Evolutionary conservation across 2,797 vertebrate genomes (phyloP).

Genomic region (Myoxocephalus aenaeus): DNA sequence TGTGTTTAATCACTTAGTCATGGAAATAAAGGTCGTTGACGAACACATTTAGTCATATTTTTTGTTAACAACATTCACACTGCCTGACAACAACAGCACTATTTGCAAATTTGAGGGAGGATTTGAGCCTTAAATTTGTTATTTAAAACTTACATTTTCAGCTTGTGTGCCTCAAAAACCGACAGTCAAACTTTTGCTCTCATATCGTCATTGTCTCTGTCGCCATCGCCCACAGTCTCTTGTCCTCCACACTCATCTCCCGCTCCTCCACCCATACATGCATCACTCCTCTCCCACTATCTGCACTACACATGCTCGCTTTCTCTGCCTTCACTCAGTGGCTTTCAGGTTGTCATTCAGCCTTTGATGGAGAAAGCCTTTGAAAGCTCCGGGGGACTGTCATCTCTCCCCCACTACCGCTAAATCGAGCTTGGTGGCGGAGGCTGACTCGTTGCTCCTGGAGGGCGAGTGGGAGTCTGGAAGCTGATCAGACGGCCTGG

Average conservation of each 20-base stretch:
- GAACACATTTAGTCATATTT: background rate
- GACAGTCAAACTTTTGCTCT: background rate
- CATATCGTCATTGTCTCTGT: conserved; percentile 12
- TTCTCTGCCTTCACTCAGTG: conserved; percentile 64
- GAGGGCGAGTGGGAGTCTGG: conserved; percentile 65
- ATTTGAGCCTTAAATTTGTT: background rate
- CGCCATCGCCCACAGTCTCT: conserved; percentile 12
- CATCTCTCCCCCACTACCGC: conserved; percentile 45
- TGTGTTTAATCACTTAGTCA: background rate
- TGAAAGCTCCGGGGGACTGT: conserved; percentile 68
- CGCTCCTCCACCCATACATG: conserved; percentile 24
- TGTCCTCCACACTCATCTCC: conserved; percentile 29
- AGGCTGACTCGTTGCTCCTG: conserved; percentile 53
- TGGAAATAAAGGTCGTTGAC: background rate
- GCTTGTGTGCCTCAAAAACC: background rate
- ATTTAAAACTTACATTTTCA: background rate
- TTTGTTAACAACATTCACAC: background rate
- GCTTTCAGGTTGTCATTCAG: conserved; percentile 79
- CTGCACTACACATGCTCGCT: conserved; percentile 14
- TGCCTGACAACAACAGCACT: background rate
- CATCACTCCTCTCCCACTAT: conserved; percentile 33
- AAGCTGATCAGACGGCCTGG: conserved; percentile 58
- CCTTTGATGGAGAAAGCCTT: conserved; percentile 74
- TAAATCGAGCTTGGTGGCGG: conserved; percentile 64
- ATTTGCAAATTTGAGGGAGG: background rate